phyloP scores from a whole-genome alignment of 2,113 vertebrate species.

The Raja brachyura region DNA sequence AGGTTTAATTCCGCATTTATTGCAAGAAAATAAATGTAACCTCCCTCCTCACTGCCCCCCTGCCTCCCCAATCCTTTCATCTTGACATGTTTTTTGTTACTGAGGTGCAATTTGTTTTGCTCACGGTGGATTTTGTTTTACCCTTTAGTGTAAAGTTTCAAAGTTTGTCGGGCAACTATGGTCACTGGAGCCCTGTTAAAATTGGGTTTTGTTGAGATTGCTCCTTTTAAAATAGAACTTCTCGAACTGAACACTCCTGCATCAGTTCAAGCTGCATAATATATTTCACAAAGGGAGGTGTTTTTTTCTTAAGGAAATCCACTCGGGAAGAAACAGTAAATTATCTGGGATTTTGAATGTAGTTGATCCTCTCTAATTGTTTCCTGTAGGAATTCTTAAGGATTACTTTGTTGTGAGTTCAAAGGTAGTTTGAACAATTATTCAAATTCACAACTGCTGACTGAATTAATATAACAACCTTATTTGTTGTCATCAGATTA shows the following conservation, averaged over 20 bases:
- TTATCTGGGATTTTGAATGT: neutral
- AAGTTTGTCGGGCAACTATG: neutral
- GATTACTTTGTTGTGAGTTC: slow-evolving; percentile 15
- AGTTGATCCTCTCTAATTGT: neutral
- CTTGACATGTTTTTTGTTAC: neutral
- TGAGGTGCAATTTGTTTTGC: neutral
- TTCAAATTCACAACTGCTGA: slow-evolving; percentile 22
- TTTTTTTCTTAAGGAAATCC: neutral
- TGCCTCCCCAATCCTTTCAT: neutral
- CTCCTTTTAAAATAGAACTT: neutral
- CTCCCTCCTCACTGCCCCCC: too few relatives aligned
- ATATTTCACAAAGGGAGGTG: neutral
- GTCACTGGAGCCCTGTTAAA: neutral
- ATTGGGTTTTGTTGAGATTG: neutral
- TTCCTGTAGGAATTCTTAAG: neutral
- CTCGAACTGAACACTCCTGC: neutral
- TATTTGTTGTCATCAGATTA: neutral
- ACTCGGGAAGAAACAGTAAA: slow-evolving; percentile 16
- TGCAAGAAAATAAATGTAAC: slow-evolving; percentile 44
- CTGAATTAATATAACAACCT: neutral
- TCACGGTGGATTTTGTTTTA: neutral
- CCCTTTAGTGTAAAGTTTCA: neutral
- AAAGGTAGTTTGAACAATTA: slow-evolving; percentile 7
- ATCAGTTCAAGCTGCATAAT: neutral
- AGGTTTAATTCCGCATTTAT: slow-evolving; percentile 49